Percentiles rank a stretch among this genome's conserved stretches.
These are phyloP conservation scores for Babylonia areolata DNA, from an alignment of 1,140 invertebrate genomes.

Conservation along the genomic window DNA sequence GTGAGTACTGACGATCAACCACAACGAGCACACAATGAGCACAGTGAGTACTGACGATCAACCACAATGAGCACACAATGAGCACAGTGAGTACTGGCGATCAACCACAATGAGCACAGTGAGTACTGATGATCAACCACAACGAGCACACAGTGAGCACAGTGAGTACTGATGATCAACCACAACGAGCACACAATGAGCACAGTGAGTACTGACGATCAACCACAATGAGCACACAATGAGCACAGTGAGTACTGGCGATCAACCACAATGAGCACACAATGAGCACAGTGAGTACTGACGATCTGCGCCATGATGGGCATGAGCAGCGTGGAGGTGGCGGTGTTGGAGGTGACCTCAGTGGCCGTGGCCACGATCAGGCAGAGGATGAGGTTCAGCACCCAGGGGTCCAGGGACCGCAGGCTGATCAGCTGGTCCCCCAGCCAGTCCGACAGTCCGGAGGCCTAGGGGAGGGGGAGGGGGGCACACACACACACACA, in stretches of 20 bases:
- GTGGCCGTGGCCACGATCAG: constrained; percentile 74
- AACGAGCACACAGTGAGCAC: no score
- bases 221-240: no score
- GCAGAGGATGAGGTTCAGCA: constrained; percentile 68
- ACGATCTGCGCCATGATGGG: constrained; percentile 76
- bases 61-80: no score
- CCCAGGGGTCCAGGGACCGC: constrained; percentile 54
- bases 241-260: no score
- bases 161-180: background rate
- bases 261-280: background rate
- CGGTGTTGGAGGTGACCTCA: constrained; percentile 77
- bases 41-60: no score
- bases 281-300: constrained; percentile 29
- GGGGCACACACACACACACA: background rate
- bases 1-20: no score
- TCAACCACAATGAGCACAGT: no score
- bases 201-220: constrained; percentile 65
- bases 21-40: no score
- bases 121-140: no score
- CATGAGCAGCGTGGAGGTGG: constrained; percentile 76
- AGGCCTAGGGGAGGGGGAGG: constrained; percentile 55
- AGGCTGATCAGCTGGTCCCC: constrained; percentile 58
- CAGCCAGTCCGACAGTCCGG: constrained; percentile 65
- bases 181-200: no score
- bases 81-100: no score